Evolutionary conservation across 64 coral and sea anemone species (phyloP), one percentile per base, ranked within the genome.

Genomic region (Porites lutea): DNA sequence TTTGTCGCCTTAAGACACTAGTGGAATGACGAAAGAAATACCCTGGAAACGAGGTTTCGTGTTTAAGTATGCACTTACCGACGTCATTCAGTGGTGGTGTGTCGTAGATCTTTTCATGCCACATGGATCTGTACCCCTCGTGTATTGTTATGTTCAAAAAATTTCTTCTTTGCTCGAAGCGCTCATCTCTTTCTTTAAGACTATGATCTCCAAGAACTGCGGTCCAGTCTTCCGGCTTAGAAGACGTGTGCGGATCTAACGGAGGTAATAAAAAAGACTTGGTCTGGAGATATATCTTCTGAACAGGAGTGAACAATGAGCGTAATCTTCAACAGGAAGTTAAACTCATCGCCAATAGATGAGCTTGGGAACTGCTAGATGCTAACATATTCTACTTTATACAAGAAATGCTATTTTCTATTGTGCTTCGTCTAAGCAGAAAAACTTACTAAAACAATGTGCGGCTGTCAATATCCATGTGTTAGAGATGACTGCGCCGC

Each of bases 391-490:
- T 37, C 27, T 37, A 37, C 27, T 37, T 37, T 37, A 1, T 37
- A 37, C 0, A 37, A 37, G 27, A 37, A 37, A 37, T 37, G 0
- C 27, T 37, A 37, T 37, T 37, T 37, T 37, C 27, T 37, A 37
- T 37, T 37, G 27, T 37, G 27, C 27, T 37, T 37, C 1, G 27
- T 37, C 27, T 1, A 37, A 37, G 27, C 27, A 37, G 27, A 14
- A 23, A 82, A 37, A 87, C 91, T 92, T 64, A 92, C 91, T 92
- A 60, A 92, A 92, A 70, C 91, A 92, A 78, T 92, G 91, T 2
- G 72, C 71, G 5, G 82, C 18, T 45, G 91, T 87, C 10, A 92
- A 6, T 48, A 92, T 71, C 82, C 82, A 92, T 7, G 75, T 92
- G 4, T 75, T 64, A 10, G 83, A 85, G 13, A 92, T 61, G 7